Evolutionary conservation across 35 echinoderm and acorn worm species (phyloP), one percentile per base, ranked within the genome.

Genomic region (Holothuria glaberrima): DNA sequence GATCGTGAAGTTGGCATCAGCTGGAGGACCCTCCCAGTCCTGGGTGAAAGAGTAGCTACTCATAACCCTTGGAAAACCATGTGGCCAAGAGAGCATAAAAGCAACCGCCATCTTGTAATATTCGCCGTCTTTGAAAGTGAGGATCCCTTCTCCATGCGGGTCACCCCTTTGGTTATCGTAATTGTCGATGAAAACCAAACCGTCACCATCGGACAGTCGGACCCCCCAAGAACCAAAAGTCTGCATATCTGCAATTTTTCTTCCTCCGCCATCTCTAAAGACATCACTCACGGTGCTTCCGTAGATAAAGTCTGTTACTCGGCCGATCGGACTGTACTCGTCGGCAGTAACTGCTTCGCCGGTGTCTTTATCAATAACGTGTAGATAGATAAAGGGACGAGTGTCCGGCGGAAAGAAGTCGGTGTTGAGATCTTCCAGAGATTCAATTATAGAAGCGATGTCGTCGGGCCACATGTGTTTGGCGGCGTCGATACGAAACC

Each of bases 381-480:
- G 71, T 25, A 57, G 74, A 70, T 34, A 60, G 19, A 90, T 30
- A 50, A 90, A 90, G 6, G 88, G 70, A 21, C 74, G 27, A 6
- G 71, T 41, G 6, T 32, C 34, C 16, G 4, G 14, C 17, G 32
- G 20, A 48, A 93, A 93, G 75, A 31, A 89, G 4, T 58, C 56
- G 46, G 73, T 66, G 27, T 59, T 77, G 17, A 93, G 75, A 66
- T 93, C 36, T 29, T 83, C 54, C 12, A 93, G 65, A 19, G 9
- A 22, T 9, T 45, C 67, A 12, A 83, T 73, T 7, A 93, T 89
- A 22, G 12, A 35, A 20, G 54, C 35, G 3, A 93, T 30, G 33
- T 93, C 86, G 24, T 21, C 61, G 0, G 92, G 92, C 92, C 92
- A 93, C 34, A 93, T 93, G 67, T 93, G 73, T 66, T 93, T 89